Conservation (phyloP, 2,113 vertebrate species). For the Chaetodon auriga region DNA sequence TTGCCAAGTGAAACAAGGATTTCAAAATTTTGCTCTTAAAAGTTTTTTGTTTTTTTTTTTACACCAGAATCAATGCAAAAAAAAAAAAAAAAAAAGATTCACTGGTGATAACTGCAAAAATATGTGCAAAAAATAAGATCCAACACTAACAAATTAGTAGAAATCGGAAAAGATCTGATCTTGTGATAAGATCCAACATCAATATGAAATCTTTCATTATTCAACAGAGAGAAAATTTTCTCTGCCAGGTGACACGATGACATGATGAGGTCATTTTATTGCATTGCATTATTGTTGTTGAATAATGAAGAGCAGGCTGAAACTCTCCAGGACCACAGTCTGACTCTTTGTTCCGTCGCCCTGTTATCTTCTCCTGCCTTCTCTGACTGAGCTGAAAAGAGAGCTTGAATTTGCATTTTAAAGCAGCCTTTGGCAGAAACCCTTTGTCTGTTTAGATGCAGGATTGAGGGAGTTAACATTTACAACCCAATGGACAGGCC, state of each 20-base stretch:
- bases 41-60: no score
- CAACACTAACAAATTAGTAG: background rate
- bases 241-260: no score
- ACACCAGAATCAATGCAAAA: background rate
- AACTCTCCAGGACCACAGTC: background rate
- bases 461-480: background rate
- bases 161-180: background rate
- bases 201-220: no score
- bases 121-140: background rate
- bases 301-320: background rate
- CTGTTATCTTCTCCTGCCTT: background rate
- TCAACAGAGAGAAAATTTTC: no score
- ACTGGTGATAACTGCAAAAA: no score
- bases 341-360: background rate
- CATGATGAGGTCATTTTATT: no score
- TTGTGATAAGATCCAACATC: no score
- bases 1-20: background rate
- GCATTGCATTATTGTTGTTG: no score
- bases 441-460: background rate
- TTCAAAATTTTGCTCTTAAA: no score
- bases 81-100: no score
- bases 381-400: background rate
- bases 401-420: constrained; percentile 2
- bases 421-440: background rate
- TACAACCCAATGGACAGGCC: background rate